phyloP scores from a whole-genome alignment of 2,888 invertebrate species.

The Encarsia formosa region DNA sequence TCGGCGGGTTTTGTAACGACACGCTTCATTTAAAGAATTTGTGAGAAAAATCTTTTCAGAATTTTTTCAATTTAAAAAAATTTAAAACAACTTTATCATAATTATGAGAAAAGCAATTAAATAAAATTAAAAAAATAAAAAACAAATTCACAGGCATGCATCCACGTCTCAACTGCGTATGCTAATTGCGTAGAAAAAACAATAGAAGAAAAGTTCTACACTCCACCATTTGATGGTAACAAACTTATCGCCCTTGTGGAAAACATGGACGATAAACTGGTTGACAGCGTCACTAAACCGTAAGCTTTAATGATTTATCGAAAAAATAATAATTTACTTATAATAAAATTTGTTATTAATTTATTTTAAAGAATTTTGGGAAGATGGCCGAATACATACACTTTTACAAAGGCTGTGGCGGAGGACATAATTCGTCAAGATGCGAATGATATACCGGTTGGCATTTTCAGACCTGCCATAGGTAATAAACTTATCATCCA shows the following conservation, averaged over 20 bases:
- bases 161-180: slow-evolving; percentile 61
- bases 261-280: slow-evolving; percentile 53
- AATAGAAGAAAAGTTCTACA: slow-evolving; percentile 58
- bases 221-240: slow-evolving; percentile 54
- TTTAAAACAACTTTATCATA: background rate
- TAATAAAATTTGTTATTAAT: background rate
- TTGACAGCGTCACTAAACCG: slow-evolving; percentile 56
- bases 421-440: slow-evolving; percentile 70
- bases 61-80: background rate
- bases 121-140: background rate
- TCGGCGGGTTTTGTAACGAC: background rate
- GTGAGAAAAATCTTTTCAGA: too few species aligned
- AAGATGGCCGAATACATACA: slow-evolving; percentile 84
- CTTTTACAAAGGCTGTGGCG: slow-evolving; percentile 85
- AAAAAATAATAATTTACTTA: background rate
- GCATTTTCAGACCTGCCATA: slow-evolving; percentile 81
- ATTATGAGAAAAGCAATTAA: background rate
- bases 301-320: slow-evolving; percentile 34
- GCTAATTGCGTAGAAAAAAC: slow-evolving; percentile 53
- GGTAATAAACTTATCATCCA: too few species aligned
- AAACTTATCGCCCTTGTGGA: slow-evolving; percentile 55
- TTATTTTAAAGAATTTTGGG: slow-evolving; percentile 58
- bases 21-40: too few species aligned
- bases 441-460: slow-evolving; percentile 70
- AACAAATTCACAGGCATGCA: slow-evolving; percentile 47